phyloP scores from a whole-genome alignment of 2,797 vertebrate genomes.

The Cryptoprocta ferox region DNA sequence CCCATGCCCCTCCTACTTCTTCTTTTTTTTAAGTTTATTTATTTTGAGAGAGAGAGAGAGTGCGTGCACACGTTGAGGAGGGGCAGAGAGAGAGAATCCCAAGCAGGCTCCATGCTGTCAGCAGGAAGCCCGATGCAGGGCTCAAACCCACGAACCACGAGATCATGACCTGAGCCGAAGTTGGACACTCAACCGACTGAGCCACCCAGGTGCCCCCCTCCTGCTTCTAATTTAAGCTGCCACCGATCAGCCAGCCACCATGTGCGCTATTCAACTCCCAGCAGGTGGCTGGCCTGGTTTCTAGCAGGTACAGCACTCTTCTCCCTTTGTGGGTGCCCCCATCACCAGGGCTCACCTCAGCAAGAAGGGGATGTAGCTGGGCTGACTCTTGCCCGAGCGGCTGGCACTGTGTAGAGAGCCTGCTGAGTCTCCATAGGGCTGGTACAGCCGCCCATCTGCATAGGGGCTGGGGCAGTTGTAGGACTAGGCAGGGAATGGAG shows the following conservation, averaged over 20 bases:
- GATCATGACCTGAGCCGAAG: too few relatives aligned
- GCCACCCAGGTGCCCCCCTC: not conserved
- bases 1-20: not conserved
- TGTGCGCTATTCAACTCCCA: not conserved
- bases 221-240: not conserved
- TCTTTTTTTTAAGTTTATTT: too few relatives aligned
- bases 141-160: too few relatives aligned
- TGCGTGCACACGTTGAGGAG: too few relatives aligned
- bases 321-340: not conserved
- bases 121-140: too few relatives aligned
- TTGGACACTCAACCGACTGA: too few relatives aligned
- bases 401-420: slow-evolving; percentile 94
- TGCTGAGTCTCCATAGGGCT: slow-evolving; percentile 91
- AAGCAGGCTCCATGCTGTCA: too few relatives aligned
- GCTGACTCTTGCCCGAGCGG: slow-evolving; percentile 95
- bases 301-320: slow-evolving; percentile 83
- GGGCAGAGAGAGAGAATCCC: too few relatives aligned
- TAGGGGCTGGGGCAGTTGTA: slow-evolving; percentile 92
- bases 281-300: not conserved
- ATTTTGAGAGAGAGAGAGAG: too few relatives aligned
- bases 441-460: slow-evolving; percentile 90
- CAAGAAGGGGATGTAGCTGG: slow-evolving; percentile 96
- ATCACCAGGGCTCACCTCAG: slow-evolving; percentile 87
- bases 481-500: slow-evolving; percentile 82
- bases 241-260: accelerated